These are phyloP conservation scores for Idaea aversata DNA, from an alignment of 2,888 invertebrate genomes.

Conservation along the genomic window DNA sequence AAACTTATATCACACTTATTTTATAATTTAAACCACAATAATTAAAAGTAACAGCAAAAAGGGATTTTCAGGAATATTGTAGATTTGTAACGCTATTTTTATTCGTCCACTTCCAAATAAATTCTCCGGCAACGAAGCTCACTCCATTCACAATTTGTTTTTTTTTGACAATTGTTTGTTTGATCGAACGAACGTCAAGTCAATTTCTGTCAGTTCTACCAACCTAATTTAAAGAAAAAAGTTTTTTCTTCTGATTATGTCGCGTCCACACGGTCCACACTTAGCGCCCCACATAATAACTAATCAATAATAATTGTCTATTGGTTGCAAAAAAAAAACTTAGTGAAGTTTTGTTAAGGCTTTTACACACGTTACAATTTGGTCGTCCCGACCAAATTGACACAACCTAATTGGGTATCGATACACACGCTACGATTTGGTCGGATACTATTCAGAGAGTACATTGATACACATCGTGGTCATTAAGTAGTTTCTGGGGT, in stretches of 20 bases:
- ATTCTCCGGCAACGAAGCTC: slow-evolving; percentile 44
- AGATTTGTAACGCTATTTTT: slow-evolving; percentile 56
- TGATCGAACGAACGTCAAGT: slow-evolving; percentile 24
- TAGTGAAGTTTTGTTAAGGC: no score
- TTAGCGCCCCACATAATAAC: background rate
- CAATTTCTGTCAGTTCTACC: background rate
- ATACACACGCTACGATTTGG: no score
- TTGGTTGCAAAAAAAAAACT: no score
- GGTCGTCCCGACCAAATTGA: no score
- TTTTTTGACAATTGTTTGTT: slow-evolving; percentile 57
- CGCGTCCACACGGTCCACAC: background rate
- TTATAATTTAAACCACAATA: slow-evolving; percentile 49
- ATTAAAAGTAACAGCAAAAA: slow-evolving; percentile 45
- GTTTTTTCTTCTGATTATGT: background rate
- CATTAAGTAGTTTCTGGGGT: no score
- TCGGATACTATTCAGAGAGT: no score
- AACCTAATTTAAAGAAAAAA: background rate
- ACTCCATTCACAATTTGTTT: slow-evolving; percentile 57
- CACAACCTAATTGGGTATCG: no score
- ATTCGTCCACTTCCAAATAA: slow-evolving; percentile 60
- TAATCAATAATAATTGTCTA: no score
- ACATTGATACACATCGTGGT: no score
- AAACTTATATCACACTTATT: slow-evolving; percentile 46
- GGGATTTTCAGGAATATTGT: slow-evolving; percentile 61
- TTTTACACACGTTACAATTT: no score